Percentiles rank a stretch among this genome's conserved stretches.
Conservation (phyloP, 2,797 vertebrate genomes). For the Martes flavigula region DNA sequence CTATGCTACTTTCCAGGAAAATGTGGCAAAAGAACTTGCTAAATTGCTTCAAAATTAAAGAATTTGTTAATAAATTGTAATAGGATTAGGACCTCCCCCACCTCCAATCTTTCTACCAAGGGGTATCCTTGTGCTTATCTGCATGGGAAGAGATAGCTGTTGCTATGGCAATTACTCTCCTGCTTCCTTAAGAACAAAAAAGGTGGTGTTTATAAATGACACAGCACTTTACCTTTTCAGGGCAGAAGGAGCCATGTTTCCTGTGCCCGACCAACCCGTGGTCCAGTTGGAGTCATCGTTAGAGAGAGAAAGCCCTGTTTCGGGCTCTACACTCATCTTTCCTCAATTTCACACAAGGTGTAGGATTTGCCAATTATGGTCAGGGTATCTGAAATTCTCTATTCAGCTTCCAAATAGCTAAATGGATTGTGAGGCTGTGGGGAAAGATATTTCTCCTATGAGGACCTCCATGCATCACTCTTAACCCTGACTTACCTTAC, state of each 20-base stretch:
- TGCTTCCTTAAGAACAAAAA: slow-evolving; percentile 46
- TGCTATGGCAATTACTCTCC: slow-evolving; percentile 65
- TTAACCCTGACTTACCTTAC: neutral
- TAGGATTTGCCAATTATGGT: neutral
- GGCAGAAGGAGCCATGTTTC: neutral
- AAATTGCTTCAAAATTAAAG: slow-evolving; percentile 32
- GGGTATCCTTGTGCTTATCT: neutral
- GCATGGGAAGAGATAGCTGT: slow-evolving; percentile 26
- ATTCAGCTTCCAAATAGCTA: neutral
- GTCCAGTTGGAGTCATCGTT: neutral
- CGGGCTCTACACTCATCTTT: neutral
- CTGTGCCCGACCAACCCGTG: neutral
- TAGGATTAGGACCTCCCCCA: neutral
- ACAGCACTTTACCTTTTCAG: neutral
- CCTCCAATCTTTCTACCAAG: neutral
- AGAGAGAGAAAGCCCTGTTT: neutral
- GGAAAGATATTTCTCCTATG: neutral
- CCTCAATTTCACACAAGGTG: neutral
- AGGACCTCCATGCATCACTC: neutral
- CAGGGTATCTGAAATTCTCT: neutral
- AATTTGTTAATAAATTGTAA: neutral
- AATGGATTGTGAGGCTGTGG: neutral
- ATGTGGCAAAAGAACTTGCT: neutral
- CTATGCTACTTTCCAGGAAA: slow-evolving; percentile 13
- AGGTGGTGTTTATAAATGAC: slow-evolving; percentile 45